Evolutionary conservation across 1,140 invertebrate genomes (phyloP).

Genomic region (Calephelis virginiensis): DNA sequence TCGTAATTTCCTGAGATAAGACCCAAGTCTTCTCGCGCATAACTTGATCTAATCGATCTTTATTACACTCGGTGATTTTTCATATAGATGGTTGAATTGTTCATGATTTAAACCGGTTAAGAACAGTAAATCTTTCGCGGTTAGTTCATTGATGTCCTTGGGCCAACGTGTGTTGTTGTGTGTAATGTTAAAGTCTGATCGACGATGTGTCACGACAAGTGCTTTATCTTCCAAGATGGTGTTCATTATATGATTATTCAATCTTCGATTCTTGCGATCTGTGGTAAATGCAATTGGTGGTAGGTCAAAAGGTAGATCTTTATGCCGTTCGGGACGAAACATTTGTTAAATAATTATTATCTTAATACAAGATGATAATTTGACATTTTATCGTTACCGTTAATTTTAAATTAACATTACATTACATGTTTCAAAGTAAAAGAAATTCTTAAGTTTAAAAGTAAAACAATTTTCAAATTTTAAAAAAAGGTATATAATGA

Average conservation of each 20-base stretch:
- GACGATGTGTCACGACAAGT: not conserved
- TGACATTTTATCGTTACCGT: no score
- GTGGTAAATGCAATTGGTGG: not conserved
- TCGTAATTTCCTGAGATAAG: not conserved
- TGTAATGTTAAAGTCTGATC: not conserved
- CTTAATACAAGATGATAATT: no score
- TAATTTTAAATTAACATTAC: no score
- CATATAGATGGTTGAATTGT: not conserved
- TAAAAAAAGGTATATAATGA: no score
- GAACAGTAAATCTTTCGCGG: slow-evolving; percentile 8
- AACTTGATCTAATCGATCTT: slow-evolving; percentile 2
- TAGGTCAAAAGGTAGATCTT: slow-evolving; percentile 6
- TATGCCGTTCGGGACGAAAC: slow-evolving; percentile 2
- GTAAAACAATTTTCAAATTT: no score
- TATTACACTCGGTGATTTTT: not conserved
- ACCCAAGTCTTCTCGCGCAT: not conserved
- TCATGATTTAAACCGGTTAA: not conserved
- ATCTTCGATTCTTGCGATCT: not conserved
- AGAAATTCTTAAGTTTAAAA: no score
- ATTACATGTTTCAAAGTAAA: no score
- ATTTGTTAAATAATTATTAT: no score
- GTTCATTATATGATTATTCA: slow-evolving; percentile 14
- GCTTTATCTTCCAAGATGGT: slow-evolving; percentile 7
- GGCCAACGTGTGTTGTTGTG: no score
- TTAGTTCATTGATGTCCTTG: slow-evolving; percentile 3